Evolutionary conservation across 1,140 invertebrate species (phyloP), one percentile per base, ranked within the genome.

Genomic region (Sycophila sp.): DNA sequence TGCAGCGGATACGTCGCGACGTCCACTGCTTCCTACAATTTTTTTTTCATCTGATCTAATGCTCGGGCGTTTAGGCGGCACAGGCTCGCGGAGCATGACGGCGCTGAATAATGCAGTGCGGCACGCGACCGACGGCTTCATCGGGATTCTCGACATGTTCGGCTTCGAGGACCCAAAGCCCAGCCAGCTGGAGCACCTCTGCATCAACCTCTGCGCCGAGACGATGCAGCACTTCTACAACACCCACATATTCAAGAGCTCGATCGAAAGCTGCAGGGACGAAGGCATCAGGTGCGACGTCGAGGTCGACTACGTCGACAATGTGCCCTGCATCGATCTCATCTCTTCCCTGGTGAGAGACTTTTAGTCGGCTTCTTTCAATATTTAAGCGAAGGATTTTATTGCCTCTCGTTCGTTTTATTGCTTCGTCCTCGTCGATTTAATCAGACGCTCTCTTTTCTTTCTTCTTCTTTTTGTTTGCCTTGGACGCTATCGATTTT

Each of bases 141-240:
- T 98, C 74, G 96, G 96, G 13, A 97, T 97, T 76, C 86, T 98
- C 53, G 96, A 97, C 80, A 97, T 98, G 96, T 98, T 97, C 85
- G 96, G 96, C 0, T 98, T 97, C 84, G 96, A 98, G 87, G 94
- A 96, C 83, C 93, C 93, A 24, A 93, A 94, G 79, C 94, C 94
- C 0, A 94, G 93, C 76, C 94, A 96, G 76, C 87, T 98, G 73
- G 96, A 98, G 81, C 96, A 98, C 81, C 86, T 98, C 17, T 98
- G 96, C 85, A 96, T 97, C 75, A 98, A 98, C 85, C 85, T 98
- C 47, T 98, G 96, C 84, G 95, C 96, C 0, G 96, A 98, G 87
- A 97, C 96, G 17, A 97, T 98, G 94, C 96, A 98, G 80, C 96
- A 98, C 84, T 98, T 98, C 83, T 98, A 98, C 87, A 98, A 97